Conservation (phyloP, 2,888 invertebrate genomes). For the Hermaeophaga mercurialis region DNA sequence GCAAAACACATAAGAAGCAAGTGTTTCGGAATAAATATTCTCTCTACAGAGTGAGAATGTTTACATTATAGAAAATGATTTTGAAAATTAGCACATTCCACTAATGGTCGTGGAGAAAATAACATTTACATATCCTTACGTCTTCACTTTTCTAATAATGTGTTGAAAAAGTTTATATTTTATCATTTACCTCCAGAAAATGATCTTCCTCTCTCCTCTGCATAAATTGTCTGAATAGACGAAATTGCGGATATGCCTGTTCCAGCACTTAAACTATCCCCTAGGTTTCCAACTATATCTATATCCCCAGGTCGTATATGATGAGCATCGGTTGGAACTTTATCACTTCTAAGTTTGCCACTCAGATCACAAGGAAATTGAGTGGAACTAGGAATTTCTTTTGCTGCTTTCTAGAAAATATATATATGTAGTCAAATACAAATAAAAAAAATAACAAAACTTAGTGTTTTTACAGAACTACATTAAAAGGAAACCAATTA, state of each 20-base stretch:
- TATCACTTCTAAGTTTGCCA: constrained; percentile 46
- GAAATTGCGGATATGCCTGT: constrained; percentile 65
- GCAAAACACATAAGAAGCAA: too few relatives aligned
- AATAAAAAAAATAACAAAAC: too few relatives aligned
- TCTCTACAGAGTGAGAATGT: too few relatives aligned
- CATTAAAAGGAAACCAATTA: too few relatives aligned
- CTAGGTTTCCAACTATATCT: constrained; percentile 71
- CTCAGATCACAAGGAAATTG: constrained; percentile 62
- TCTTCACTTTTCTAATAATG: too few relatives aligned
- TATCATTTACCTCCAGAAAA: constrained; percentile 43
- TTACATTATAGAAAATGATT: too few relatives aligned
- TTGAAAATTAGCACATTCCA: too few relatives aligned
- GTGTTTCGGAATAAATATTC: too few relatives aligned
- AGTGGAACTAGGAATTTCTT: background rate
- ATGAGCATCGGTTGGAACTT: constrained; percentile 66
- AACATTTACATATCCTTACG: too few relatives aligned
- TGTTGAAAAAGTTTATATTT: too few relatives aligned
- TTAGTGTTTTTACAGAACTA: too few relatives aligned
- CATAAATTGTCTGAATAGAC: constrained; percentile 14
- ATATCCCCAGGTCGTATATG: constrained; percentile 70
- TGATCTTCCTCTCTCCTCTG: constrained; percentile 45
- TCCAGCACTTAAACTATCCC: constrained; percentile 73
- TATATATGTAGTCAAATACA: too few relatives aligned
- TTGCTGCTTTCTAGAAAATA: constrained; percentile 26
- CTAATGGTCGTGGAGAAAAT: background rate